Evolutionary conservation across 1,140 invertebrate genomes (phyloP).

Genomic region (Trichonephila clavipes): DNA sequence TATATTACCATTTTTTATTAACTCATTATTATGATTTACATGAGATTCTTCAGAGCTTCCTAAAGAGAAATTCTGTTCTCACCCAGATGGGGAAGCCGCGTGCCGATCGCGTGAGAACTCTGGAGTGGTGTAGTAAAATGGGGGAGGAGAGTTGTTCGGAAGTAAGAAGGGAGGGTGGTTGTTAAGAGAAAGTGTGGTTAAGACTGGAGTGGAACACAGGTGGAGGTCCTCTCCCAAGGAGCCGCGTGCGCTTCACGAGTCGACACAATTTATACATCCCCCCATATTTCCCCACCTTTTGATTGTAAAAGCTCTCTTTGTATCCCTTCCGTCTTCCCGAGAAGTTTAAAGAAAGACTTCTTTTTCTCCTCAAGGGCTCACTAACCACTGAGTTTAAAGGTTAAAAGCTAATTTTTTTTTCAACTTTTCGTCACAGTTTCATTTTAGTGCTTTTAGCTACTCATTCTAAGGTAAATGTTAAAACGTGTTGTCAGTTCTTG

Average conservation of each 20-base stretch:
- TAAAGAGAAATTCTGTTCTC: too few relatives aligned
- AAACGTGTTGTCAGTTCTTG: not conserved
- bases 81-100: not conserved
- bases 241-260: slow-evolving; percentile 48
- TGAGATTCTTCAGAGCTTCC: too few relatives aligned
- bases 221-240: slow-evolving; percentile 56
- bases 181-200: slow-evolving; percentile 72
- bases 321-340: not conserved
- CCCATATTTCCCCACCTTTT: slow-evolving; percentile 56
- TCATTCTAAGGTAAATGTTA: not conserved
- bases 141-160: not conserved
- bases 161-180: not conserved
- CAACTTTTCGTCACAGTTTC: not conserved
- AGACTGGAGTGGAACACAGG: slow-evolving; percentile 67
- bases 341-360: slow-evolving; percentile 52
- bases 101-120: slow-evolving; percentile 41
- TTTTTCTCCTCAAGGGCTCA: not conserved
- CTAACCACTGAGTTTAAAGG: not conserved
- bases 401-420: slow-evolving; percentile 13
- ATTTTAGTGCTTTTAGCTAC: not conserved
- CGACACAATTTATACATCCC: slow-evolving; percentile 13
- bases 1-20: too few relatives aligned
- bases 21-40: too few relatives aligned
- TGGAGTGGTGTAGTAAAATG: not conserved
- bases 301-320: slow-evolving; percentile 38